phyloP scores from a whole-genome alignment of 2,797 vertebrate genomes.

The Astyanax mexicanus region DNA sequence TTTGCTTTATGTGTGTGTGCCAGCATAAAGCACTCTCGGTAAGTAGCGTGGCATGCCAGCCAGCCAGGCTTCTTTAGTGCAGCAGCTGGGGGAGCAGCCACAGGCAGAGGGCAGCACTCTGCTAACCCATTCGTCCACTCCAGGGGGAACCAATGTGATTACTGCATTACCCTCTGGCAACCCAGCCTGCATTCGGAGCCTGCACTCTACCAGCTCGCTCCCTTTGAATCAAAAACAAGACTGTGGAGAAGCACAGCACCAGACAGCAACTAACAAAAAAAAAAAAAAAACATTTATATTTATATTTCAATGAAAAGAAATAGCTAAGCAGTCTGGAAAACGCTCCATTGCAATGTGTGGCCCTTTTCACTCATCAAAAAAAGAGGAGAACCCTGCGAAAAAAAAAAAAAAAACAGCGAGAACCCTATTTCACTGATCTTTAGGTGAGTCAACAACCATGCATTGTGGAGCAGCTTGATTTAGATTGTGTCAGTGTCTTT shows the following conservation, averaged over 20 bases:
- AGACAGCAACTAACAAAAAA: slow-evolving; percentile 30
- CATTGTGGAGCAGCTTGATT: too few species aligned
- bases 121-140: slow-evolving; percentile 56
- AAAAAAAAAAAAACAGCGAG: too few species aligned
- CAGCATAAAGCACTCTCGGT: slow-evolving; percentile 32
- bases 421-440: too few species aligned
- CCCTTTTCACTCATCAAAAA: not conserved
- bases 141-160: slow-evolving; percentile 63
- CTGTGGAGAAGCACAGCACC: slow-evolving; percentile 24
- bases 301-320: slow-evolving; percentile 22
- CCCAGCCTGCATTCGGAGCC: slow-evolving; percentile 47
- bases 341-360: not conserved
- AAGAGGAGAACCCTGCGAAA: not conserved
- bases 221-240: slow-evolving; percentile 47
- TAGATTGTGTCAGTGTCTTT: too few species aligned
- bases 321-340: not conserved
- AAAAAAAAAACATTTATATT: too few species aligned
- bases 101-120: slow-evolving; percentile 59
- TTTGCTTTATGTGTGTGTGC: slow-evolving; percentile 22
- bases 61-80: slow-evolving; percentile 50
- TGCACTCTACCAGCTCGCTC: slow-evolving; percentile 38
- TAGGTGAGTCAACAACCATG: too few species aligned
- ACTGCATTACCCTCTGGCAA: slow-evolving; percentile 62
- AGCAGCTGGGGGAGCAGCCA: slow-evolving; percentile 55
- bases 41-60: slow-evolving; percentile 16